Evolutionary conservation across 2,888 invertebrate species (phyloP), one percentile per base, ranked within the genome.

Genomic region (Thecocarcelia acutangulata): DNA sequence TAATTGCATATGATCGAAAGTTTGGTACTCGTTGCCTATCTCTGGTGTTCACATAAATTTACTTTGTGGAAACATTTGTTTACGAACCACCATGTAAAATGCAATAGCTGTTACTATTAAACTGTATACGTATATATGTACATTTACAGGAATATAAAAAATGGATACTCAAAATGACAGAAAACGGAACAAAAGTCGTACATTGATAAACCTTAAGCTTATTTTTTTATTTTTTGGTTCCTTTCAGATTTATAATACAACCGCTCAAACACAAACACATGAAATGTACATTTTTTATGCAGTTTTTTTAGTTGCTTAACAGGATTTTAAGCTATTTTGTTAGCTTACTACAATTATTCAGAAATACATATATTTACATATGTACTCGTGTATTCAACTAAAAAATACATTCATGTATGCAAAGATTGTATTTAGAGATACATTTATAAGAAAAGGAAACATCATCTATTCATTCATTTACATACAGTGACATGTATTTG

Each of bases 401-500:
- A 5, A 2, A n/a, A 8, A 21, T 9, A 42, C 8, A 17, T 15
- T n/a, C 33, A 15, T 44, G 17, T 15, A 33, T 46, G 6, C 21
- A 63, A 21, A 37, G n/a, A 54, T 28, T 40, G 5, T 24, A 42
- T 59, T 11, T 13, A 37, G 1, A 52, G 17, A 54, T 63, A 56
- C 6, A 19, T 63, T 15, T 33, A 46, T 46, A 74, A 64, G 37
- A 48, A 66, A 46, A 44, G 50, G 48, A 56, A 63, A 56, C 63
- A 70, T 48, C 46, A 76, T 77, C 63, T 48, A 56, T 69, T 54
- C 69, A 66, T 64, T 72, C 50, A 72, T 78, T 72, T 78, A 12
- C 72, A 50, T 59, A 78, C 58, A 70, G 50, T 66, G 78, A 64
- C 72, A 78, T 80, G 83, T 70, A 40, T 64, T 83, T 63, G 56